These are phyloP conservation scores for Chelidonichthys spinosus DNA, from an alignment of 2,797 vertebrate genomes.

Conservation along the genomic window DNA sequence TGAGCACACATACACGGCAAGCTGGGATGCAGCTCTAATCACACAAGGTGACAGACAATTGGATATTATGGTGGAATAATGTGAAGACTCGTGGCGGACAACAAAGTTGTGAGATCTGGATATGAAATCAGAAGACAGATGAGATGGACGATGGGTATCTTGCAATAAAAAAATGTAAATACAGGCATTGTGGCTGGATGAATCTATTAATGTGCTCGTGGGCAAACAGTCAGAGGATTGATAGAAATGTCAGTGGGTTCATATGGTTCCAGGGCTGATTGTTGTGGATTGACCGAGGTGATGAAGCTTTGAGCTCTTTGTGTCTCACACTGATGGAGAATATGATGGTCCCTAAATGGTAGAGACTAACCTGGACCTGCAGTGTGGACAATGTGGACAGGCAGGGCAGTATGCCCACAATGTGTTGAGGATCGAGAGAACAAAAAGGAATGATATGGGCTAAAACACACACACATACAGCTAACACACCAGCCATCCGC, in stretches of 20 bases:
- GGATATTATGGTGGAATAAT: slow-evolving; percentile 48
- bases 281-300: not conserved
- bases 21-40: slow-evolving; percentile 37
- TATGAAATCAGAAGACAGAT: slow-evolving; percentile 1
- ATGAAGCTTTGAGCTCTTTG: too few relatives aligned
- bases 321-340: too few relatives aligned
- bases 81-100: slow-evolving; percentile 2
- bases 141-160: slow-evolving; percentile 4
- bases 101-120: slow-evolving; percentile 1
- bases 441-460: not conserved
- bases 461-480: too few relatives aligned
- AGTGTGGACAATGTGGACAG: not conserved
- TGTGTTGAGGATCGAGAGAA: not conserved
- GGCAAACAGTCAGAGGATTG: not conserved
- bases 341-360: not conserved
- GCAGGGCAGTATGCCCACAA: not conserved
- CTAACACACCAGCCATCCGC: not conserved
- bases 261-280: too few relatives aligned
- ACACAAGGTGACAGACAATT: slow-evolving; percentile 39
- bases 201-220: not conserved
- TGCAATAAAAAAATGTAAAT: not conserved
- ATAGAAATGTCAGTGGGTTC: not conserved
- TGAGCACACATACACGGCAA: slow-evolving; percentile 38
- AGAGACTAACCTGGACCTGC: not conserved
- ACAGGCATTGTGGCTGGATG: not conserved